Percentiles rank a stretch among this genome's conserved stretches.
These are phyloP conservation scores for Neoseiulus cucumeris DNA, from an alignment of 1,140 invertebrate genomes.

Conservation along the genomic window DNA sequence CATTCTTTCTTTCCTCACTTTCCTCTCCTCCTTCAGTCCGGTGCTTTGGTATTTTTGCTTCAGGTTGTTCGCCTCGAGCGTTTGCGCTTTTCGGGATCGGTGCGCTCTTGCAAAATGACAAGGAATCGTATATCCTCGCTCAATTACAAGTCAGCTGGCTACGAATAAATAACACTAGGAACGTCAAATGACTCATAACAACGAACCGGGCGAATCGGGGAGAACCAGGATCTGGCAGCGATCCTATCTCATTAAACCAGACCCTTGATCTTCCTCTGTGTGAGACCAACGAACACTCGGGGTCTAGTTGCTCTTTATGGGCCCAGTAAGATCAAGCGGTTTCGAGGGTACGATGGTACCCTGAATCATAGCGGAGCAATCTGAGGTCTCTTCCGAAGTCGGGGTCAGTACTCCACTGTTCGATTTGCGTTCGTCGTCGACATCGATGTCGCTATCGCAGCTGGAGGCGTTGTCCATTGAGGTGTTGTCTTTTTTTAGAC, in stretches of 20 bases:
- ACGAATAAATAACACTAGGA: constrained; percentile 11
- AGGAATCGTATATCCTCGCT: too few relatives aligned
- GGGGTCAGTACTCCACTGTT: background rate
- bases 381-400: background rate
- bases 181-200: constrained; percentile 10
- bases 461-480: constrained; percentile 11
- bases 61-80: too few relatives aligned
- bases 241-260: too few relatives aligned
- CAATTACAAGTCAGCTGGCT: background rate
- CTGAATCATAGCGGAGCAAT: background rate
- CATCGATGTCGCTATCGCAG: constrained; percentile 5
- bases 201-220: background rate
- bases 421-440: constrained; percentile 2
- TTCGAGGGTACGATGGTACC: background rate
- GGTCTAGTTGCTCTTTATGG: background rate
- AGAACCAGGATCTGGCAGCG: too few relatives aligned
- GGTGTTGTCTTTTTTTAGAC: constrained; percentile 18
- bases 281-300: too few relatives aligned
- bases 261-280: too few relatives aligned
- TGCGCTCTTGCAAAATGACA: too few relatives aligned
- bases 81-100: too few relatives aligned
- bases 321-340: background rate
- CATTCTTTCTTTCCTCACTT: too few relatives aligned
- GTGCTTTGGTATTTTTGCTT: too few relatives aligned
- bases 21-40: too few relatives aligned